A percentile compares a stretch with the other conserved stretches of the same genome.
These are phyloP conservation scores for Formica exsecta DNA, from an alignment of 1,140 invertebrate genomes.

Conservation along the genomic window DNA sequence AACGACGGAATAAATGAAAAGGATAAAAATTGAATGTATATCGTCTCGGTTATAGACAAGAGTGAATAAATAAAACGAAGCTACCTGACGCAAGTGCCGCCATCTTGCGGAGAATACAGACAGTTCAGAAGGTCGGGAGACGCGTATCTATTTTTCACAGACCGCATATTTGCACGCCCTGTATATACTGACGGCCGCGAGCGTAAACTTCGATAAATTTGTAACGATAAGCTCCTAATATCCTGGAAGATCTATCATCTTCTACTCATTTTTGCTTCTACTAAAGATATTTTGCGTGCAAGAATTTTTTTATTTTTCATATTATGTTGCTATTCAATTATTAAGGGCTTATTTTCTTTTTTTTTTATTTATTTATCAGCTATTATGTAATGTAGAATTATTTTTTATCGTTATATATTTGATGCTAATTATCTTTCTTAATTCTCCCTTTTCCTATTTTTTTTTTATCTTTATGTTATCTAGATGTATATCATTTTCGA, in stretches of 20 bases:
- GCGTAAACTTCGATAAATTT: constrained; percentile 35
- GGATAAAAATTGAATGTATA: constrained; percentile 19
- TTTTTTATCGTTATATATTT: background rate
- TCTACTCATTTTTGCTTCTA: background rate
- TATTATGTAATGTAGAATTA: background rate
- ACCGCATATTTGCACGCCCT: background rate
- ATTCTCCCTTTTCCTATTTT: background rate
- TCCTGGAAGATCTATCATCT: background rate
- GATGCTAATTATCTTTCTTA: background rate
- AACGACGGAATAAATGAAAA: background rate
- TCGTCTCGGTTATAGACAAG: constrained; percentile 8
- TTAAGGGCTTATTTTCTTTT: background rate
- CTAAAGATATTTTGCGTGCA: background rate
- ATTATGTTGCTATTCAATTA: background rate
- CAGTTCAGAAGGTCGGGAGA: constrained; percentile 2
- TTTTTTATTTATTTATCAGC: background rate
- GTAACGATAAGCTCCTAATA: background rate
- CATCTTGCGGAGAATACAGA: constrained; percentile 68
- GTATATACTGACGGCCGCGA: background rate
- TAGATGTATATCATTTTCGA: background rate
- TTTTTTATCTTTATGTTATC: background rate
- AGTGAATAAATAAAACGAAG: constrained; percentile 62
- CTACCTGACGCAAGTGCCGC: constrained; percentile 73
- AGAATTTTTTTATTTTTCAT: background rate
- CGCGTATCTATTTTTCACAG: constrained; percentile 23